Conservation (phyloP, 2,797 vertebrate genomes). For the Pseudochromis fuscus region DNA sequence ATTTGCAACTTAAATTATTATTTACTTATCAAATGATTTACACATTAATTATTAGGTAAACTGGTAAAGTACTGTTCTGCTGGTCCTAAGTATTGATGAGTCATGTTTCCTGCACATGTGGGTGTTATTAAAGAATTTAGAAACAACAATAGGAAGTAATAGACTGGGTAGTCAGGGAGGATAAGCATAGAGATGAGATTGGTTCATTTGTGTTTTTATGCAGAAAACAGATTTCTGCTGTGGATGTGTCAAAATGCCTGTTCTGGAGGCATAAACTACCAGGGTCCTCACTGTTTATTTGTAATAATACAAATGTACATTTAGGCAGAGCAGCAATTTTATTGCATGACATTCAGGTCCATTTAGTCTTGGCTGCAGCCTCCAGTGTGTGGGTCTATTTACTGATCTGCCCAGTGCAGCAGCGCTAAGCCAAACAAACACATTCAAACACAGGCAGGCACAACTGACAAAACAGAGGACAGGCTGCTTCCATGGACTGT, state of each 20-base stretch:
- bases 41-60: too few species aligned
- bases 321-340: conserved; percentile 34
- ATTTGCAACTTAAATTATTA: neutral
- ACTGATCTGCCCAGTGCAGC: conserved; percentile 54
- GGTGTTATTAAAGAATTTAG: neutral
- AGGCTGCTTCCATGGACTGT: conserved; percentile 14
- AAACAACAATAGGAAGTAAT: neutral
- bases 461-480: conserved; percentile 54
- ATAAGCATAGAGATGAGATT: conserved; percentile 8
- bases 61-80: too few species aligned
- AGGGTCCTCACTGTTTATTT: conserved; percentile 19
- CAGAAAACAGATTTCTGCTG: conserved; percentile 4
- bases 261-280: conserved; percentile 17
- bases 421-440: conserved; percentile 57
- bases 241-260: conserved; percentile 5
- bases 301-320: conserved; percentile 29
- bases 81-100: too few species aligned
- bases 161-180: neutral
- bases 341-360: conserved; percentile 46
- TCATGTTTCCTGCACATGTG: too few species aligned
- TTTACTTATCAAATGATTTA: neutral
- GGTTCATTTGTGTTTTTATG: conserved; percentile 20
- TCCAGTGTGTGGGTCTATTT: conserved; percentile 57
- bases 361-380: conserved; percentile 49
- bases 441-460: conserved; percentile 56